Base-by-base conservation (phyloP, 2,113 vertebrate genomes). In the Lagopus muta region DNA sequence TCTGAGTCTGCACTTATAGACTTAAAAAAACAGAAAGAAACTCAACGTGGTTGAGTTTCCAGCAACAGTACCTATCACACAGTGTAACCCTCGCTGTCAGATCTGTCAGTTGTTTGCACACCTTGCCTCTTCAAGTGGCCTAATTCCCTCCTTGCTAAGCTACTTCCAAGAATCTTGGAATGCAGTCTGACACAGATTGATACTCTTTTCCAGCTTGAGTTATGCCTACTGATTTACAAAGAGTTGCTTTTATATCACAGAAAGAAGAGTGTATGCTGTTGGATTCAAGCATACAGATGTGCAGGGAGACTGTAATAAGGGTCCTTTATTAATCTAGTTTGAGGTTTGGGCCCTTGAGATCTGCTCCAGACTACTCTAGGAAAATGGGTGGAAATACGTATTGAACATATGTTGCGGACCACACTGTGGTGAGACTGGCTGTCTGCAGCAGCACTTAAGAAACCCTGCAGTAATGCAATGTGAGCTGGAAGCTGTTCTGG, bases 371-470 rank as follows among this genome's bases (percentile, higher is more conserved):
- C 76, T 55, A 70, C 62, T 74, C 47, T 27, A 75, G n/a, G n/a
- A 81, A 67, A 81, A 42, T 28, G 61, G 70, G 79, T 75, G 50
- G 32, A 50, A 69, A 64, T 74, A 54, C 62, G 30, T 54, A 86
- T 42, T 40, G 64, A 81, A 40, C 34, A 42, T 25, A 69, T 42
- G 48, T 24, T 86, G 54, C 61, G 62, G 89, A 69, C 62, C 47
- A 62, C 43, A n/a, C 30, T 89, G 71, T 45, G 79, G 87, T 57
- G 74, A 82, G 87, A 89, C 87, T n/a, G 78, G 52, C 71, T 81
- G 89, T 61, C 69, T 91, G 52, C 75, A 89, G 47, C 27, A 69
- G 79, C 76, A 81, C 69, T 86, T 61, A 86, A 48, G 73, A 91
- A 65, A 89, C 42, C 30, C 21, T 74, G 54, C 25, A 57, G 62